These are phyloP conservation scores for Keiferia lycopersicella DNA, from an alignment of 2,888 invertebrate genomes.

Conservation along the genomic window DNA sequence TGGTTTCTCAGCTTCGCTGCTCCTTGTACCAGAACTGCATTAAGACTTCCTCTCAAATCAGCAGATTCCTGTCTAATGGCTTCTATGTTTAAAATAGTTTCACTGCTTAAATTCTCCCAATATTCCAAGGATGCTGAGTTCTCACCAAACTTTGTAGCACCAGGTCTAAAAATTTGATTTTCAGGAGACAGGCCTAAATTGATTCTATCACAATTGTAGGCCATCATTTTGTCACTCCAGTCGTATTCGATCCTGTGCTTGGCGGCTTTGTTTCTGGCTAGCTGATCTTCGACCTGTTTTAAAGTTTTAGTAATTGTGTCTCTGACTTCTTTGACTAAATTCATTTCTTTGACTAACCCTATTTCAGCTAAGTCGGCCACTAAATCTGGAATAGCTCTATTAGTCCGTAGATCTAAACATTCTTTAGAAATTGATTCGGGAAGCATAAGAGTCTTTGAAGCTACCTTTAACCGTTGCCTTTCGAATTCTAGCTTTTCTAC, in stretches of 20 bases:
- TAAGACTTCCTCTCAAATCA: constrained; percentile 85
- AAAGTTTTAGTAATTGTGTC: constrained; percentile 83
- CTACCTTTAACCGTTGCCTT: constrained; percentile 84
- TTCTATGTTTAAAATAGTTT: constrained; percentile 88
- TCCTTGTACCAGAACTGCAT: constrained; percentile 87
- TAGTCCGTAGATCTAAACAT: constrained; percentile 86
- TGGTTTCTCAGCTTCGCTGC: constrained; percentile 91
- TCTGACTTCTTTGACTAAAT: constrained; percentile 86
- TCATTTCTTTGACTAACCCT: constrained; percentile 88
- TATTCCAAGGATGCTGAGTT: constrained; percentile 85
- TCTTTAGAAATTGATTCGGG: constrained; percentile 89
- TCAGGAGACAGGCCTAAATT: constrained; percentile 86
- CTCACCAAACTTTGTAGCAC: constrained; percentile 89
- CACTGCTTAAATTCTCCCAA: constrained; percentile 92
- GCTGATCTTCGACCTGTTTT: constrained; percentile 85
- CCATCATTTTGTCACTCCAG: constrained; percentile 94
- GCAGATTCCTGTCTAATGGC: constrained; percentile 88
- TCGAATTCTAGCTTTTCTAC: constrained; percentile 85
- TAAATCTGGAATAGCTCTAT: constrained; percentile 86
- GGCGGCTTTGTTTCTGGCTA: constrained; percentile 87
- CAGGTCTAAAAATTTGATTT: constrained; percentile 89
- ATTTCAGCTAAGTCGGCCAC: constrained; percentile 89
- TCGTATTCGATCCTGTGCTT: constrained; percentile 93
- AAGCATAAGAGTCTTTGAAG: constrained; percentile 83
- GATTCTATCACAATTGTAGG: constrained; percentile 87